Conservation (phyloP, 2,888 invertebrate genomes). For the Athetis lepigone region DNA sequence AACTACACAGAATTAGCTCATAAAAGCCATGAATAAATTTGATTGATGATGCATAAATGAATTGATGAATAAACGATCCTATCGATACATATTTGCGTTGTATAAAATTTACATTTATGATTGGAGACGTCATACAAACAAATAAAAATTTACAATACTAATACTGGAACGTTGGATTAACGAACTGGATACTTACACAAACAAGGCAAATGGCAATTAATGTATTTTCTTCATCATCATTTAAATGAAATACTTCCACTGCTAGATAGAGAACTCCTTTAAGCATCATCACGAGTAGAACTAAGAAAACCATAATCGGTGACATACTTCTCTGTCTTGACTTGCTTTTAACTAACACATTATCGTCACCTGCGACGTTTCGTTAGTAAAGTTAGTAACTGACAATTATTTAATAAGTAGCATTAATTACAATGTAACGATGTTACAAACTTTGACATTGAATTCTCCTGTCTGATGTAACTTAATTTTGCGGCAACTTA, state of each 20-base stretch:
- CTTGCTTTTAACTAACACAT: conserved; percentile 48
- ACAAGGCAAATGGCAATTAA: conserved; percentile 1
- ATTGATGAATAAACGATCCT: conserved; percentile 54
- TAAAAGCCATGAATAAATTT: conserved; percentile 47
- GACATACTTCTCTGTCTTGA: conserved; percentile 21
- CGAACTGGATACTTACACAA: conserved; percentile 31
- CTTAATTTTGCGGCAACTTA: conserved; percentile 57
- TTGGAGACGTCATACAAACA: conserved; percentile 57
- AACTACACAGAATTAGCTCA: conserved; percentile 15
- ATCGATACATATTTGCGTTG: conserved; percentile 56
- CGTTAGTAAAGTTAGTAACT: conserved; percentile 47
- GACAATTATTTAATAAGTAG: conserved; percentile 52
- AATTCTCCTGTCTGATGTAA: conserved; percentile 48
- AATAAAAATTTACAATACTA: conserved; percentile 21
- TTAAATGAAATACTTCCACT: neutral
- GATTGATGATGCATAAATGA: conserved; percentile 50
- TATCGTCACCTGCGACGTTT: conserved; percentile 57
- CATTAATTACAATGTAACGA: conserved; percentile 57
- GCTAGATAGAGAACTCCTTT: neutral
- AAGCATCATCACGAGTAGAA: neutral
- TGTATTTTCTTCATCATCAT: neutral
- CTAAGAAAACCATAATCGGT: neutral
- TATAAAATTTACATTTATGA: conserved; percentile 66
- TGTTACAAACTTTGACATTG: conserved; percentile 60
- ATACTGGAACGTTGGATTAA: conserved; percentile 26